Percentiles rank a stretch among this genome's conserved stretches.
These are phyloP conservation scores for Cetonia aurata DNA, from an alignment of 2,888 invertebrate genomes.

Conservation along the genomic window DNA sequence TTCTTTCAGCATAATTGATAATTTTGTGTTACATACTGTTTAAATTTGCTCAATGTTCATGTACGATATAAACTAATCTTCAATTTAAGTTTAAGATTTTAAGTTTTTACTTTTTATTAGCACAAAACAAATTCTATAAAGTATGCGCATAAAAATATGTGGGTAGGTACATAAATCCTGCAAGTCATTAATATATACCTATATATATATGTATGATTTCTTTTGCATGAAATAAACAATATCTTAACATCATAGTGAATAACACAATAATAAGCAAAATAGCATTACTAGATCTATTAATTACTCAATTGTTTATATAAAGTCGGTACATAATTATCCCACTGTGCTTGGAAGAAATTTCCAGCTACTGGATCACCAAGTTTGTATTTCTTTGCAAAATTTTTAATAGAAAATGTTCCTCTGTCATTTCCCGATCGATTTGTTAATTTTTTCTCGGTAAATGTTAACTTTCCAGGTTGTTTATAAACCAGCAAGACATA, in stretches of 20 bases:
- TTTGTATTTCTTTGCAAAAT: conserved; percentile 54
- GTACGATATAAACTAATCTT: no score
- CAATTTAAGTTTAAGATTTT: no score
- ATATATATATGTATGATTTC: no score
- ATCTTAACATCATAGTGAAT: neutral
- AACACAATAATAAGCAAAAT: neutral
- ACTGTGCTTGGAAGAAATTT: conserved; percentile 55
- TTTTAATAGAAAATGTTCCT: conserved; percentile 52
- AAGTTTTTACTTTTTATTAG: no score
- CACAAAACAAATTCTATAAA: no score
- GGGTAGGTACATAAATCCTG: no score
- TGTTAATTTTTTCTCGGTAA: conserved; percentile 56
- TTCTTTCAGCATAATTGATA: no score
- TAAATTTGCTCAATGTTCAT: no score
- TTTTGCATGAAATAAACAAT: no score
- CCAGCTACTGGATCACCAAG: conserved; percentile 55
- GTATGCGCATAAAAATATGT: no score
- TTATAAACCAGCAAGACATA: conserved; percentile 75
- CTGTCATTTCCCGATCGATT: conserved; percentile 54
- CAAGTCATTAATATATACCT: no score
- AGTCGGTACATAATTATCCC: conserved; percentile 49
- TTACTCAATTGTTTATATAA: conserved; percentile 44
- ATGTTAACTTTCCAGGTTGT: conserved; percentile 58
- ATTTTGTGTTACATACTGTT: no score
- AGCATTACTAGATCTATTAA: conserved; percentile 6